Percentiles rank a stretch among this genome's conserved stretches.
Conservation (phyloP, 2,888 invertebrate genomes). For the Apodemia hepburni region DNA sequence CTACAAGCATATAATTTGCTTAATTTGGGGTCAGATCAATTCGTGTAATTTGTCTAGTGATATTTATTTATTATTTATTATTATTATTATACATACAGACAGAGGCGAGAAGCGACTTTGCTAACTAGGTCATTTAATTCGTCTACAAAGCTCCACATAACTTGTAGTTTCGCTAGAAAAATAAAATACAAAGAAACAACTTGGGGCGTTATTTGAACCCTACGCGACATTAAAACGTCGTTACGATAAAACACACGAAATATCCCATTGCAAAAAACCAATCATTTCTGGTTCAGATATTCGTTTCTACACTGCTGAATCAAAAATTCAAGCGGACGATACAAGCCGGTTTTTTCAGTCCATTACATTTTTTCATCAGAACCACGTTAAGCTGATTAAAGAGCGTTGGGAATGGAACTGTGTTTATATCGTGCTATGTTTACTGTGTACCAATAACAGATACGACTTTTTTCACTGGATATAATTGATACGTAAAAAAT, state of each 20-base stretch:
- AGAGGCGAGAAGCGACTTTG: too few species aligned
- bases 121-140: not conserved
- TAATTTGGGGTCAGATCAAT: too few species aligned
- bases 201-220: slow-evolving; percentile 13
- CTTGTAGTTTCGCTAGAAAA: not conserved
- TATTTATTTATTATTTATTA: too few species aligned
- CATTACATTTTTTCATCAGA: slow-evolving; percentile 61
- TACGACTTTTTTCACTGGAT: too few species aligned
- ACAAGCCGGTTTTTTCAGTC: slow-evolving; percentile 50
- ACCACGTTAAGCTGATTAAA: slow-evolving; percentile 62
- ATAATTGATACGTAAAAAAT: too few species aligned
- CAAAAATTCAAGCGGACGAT: slow-evolving; percentile 28
- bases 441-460: not conserved
- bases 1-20: too few species aligned
- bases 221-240: slow-evolving; percentile 20
- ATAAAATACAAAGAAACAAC: slow-evolving; percentile 4
- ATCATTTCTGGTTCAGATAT: slow-evolving; percentile 23
- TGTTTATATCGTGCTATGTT: not conserved
- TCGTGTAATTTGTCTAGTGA: too few species aligned
- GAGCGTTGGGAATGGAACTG: not conserved
- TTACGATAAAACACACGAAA: slow-evolving; percentile 11
- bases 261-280: slow-evolving; percentile 22
- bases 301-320: slow-evolving; percentile 18
- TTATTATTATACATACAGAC: too few species aligned
- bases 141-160: not conserved